Evolutionary conservation across 2,113 vertebrate genomes (phyloP).

Genomic region (Cichladusa arquata): DNA sequence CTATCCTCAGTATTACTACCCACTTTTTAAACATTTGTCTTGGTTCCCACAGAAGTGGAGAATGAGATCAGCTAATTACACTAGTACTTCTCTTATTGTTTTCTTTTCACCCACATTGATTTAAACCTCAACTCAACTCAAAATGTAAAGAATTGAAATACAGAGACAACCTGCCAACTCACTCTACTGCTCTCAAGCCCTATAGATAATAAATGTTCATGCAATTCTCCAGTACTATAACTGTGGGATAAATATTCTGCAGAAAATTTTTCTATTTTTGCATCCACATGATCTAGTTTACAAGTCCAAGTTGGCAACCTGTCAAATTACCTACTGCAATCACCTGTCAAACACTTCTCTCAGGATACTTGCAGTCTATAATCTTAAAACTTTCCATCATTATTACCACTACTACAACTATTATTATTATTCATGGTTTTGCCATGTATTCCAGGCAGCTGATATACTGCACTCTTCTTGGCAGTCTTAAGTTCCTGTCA

Average conservation of each 20-base stretch:
- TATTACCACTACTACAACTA: background rate
- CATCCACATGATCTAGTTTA: background rate
- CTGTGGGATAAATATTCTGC: background rate
- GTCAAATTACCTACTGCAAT: background rate
- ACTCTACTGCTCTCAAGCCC: background rate
- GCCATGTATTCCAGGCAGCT: background rate
- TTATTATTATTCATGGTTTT: background rate
- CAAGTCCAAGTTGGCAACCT: background rate
- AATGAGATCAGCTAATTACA: background rate
- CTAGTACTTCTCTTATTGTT: background rate
- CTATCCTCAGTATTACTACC: background rate
- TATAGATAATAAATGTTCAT: background rate
- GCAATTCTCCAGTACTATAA: background rate
- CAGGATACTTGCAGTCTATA: background rate
- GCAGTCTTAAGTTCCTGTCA: background rate
- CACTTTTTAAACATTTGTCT: background rate
- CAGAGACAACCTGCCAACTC: background rate
- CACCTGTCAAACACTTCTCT: background rate
- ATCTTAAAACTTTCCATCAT: background rate
- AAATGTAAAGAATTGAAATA: background rate
- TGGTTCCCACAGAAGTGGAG: background rate
- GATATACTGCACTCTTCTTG: background rate
- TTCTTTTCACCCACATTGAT: background rate
- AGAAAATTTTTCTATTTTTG: background rate
- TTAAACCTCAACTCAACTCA: background rate